phyloP scores from a whole-genome alignment of 1,140 invertebrate species.

The Brachionus asplanchnoidis region DNA sequence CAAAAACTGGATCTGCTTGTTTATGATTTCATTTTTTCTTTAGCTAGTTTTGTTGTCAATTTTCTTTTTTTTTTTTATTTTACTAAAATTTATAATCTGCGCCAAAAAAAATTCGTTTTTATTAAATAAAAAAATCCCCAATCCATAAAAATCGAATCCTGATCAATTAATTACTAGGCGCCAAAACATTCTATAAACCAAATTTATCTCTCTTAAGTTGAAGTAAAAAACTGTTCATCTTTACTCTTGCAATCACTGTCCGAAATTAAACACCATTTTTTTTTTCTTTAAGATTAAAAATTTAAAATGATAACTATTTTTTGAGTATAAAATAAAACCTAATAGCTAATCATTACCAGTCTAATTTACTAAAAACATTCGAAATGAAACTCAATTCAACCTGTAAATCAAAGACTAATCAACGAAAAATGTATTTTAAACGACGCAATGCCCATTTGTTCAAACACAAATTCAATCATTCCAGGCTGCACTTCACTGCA shows the following conservation, averaged over 20 bases:
- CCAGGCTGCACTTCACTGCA: neutral
- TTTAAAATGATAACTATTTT: neutral
- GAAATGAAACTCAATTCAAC: neutral
- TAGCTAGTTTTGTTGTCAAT: neutral
- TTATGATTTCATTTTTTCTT: neutral
- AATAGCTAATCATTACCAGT: neutral
- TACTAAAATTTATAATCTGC: slow-evolving; percentile 2
- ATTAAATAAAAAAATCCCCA: neutral
- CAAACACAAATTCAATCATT: neutral
- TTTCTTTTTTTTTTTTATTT: neutral
- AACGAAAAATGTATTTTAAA: slow-evolving; percentile 16
- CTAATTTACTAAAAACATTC: neutral
- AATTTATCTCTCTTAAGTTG: neutral
- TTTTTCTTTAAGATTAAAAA: neutral
- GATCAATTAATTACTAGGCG: slow-evolving; percentile 12
- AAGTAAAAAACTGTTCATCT: neutral
- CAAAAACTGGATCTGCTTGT: slow-evolving; percentile 14
- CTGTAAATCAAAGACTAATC: neutral
- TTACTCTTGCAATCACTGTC: neutral
- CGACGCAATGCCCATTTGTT: slow-evolving; percentile 11
- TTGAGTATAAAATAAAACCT: neutral
- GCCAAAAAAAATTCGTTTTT: neutral
- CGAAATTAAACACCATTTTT: neutral
- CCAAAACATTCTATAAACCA: neutral
- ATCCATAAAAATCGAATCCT: neutral